These are phyloP conservation scores for Propsilocerus akamusi DNA, from an alignment of 1,140 invertebrate species.

Conservation along the genomic window DNA sequence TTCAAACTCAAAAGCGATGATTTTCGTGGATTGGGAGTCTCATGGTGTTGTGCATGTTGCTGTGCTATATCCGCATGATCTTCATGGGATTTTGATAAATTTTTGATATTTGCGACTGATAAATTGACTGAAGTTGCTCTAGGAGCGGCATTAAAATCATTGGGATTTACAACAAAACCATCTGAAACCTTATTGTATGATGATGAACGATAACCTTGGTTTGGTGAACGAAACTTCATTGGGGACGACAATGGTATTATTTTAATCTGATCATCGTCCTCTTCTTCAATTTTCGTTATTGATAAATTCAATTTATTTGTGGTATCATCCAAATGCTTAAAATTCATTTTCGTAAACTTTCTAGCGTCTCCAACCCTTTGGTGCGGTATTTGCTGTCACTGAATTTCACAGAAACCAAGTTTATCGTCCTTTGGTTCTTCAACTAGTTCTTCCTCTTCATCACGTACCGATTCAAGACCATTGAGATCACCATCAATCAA, in stretches of 20 bases:
- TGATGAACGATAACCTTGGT: not conserved
- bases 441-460: conserved; percentile 33
- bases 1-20: not conserved
- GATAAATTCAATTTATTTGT: not conserved
- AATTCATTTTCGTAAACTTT: not conserved
- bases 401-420: conserved; percentile 46
- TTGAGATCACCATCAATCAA: conserved; percentile 27
- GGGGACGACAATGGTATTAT: not conserved
- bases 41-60: conserved; percentile 11
- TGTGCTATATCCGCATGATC: too few relatives aligned
- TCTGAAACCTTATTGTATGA: not conserved
- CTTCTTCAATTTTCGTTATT: not conserved
- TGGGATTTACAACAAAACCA: not conserved
- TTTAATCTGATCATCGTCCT: not conserved
- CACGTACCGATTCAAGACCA: conserved; percentile 30
- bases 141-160: not conserved
- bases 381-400: conserved; percentile 31
- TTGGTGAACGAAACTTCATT: not conserved
- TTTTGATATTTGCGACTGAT: not conserved
- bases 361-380: not conserved
- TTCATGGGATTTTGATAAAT: not conserved
- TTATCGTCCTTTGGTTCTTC: conserved; percentile 35
- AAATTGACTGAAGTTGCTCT: not conserved
- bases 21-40: conserved; percentile 2
- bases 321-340: not conserved